Evolutionary conservation across 2,113 vertebrate species (phyloP), one percentile per base, ranked within the genome.

Genomic region (Tringa solitaria): DNA sequence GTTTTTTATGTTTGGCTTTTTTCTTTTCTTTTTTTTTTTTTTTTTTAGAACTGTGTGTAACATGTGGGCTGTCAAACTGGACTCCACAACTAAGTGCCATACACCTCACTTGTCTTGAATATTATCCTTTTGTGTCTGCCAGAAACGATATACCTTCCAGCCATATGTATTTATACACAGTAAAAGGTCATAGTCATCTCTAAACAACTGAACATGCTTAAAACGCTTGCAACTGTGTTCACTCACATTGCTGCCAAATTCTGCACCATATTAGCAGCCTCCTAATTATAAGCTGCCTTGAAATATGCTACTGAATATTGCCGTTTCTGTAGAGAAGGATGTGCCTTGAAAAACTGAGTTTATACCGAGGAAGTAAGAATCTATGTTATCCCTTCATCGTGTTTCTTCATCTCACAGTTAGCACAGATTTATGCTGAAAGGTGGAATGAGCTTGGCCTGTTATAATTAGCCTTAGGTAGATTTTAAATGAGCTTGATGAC

Each of bases 401-500:
- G 39, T 56, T 51, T 60, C 43, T 79, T 51, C 35, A 28, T 57
- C 48, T 45, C 30, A 20, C 28, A 37, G 2, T 65, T 77, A 72
- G 33, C 3, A 1, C 30, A 4, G 86, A 90, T 96, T 93, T 92
- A 81, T 78, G 21, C 73, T 81, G 51, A 33, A 74, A 84, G 51
- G 60, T 81, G 59, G 35, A 82, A 81, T 77, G 28, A 81, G 46
- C 48, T 72, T 84, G 51, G 23, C 68, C 91, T 70, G 51, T 60
- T 78, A 24, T 33, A 90, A 91, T 89, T 84, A 84, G n/a, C 39
- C 61, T 54, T 81, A 95, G 68, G 83, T 54, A 84, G 60, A 51
- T 92, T 93, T 92, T 67, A 78, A 89, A 94, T 84, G 43, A 95
- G 51, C 68, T 81, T 56, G 59, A 50, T 96, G 89, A 91, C 60